Base-by-base conservation (phyloP, 2,797 vertebrate species). In the Euthynnus affinis region DNA sequence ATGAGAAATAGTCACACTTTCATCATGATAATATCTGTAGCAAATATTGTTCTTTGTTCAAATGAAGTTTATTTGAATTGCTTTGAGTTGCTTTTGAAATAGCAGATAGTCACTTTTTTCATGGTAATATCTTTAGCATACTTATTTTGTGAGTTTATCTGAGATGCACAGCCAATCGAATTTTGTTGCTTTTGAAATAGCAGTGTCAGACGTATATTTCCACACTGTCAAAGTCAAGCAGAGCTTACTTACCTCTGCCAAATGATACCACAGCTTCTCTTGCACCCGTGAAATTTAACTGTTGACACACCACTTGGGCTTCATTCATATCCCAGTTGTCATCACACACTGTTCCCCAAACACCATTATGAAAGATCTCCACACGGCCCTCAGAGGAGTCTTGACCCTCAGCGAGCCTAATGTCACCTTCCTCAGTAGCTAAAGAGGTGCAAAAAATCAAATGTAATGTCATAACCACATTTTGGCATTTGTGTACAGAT, bases 281-380 rank as follows among this genome's bases (percentile, higher is more conserved):
- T 63, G 85, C 91, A 14, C 75, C 46, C 0, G 58, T 3, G 61
- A 81, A 89, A 25, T 17, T 0, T 9, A 91, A 82, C 68, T 90
- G 81, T 25, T 20, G 85, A 74, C 91, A 92, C 53, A 29, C 90
- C 1, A 85, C 80, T 3, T 63, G 10, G 4, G 86, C 88, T 0
- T 86, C 83, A 5, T 55, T 18, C 5, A 89, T 74, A 49, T 79
- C 87, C 82, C 87, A 90, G 3, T 0, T 0, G 13, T 90, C 89
- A 10, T 91, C 74, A 2, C 91, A 92, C 57, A 92, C 71, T 1
- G 87, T 90, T 5, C 89, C 89, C 89, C 86, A 92, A 15, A 12
- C 13, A 23, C 90, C 86, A 5, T 76, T 2, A 40, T 88, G 67
- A 67, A 83, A 90, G 78, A 92, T 76, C 75, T 91, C 90, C 73